Evolutionary conservation across 2,797 vertebrate species (phyloP).

Genomic region (Acanthurus lineatus): DNA sequence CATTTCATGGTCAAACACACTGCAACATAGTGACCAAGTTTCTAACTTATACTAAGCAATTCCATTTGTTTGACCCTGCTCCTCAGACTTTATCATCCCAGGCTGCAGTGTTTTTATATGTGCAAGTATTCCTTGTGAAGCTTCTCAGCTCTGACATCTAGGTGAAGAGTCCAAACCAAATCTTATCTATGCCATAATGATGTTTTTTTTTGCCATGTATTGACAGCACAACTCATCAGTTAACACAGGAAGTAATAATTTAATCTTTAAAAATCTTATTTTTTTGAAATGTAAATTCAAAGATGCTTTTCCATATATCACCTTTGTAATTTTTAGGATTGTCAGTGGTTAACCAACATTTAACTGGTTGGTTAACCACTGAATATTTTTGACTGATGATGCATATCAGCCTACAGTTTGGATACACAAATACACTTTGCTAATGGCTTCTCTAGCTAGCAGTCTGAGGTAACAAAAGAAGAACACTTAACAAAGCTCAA

Average conservation of each 20-base stretch:
- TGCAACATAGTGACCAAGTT: background rate
- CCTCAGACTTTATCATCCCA: background rate
- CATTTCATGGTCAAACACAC: background rate
- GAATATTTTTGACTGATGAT: too few relatives aligned
- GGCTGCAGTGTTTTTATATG: background rate
- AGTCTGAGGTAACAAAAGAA: too few relatives aligned
- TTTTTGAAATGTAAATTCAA: too few relatives aligned
- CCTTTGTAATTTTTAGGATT: too few relatives aligned
- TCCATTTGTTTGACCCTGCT: background rate
- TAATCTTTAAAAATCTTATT: conserved; percentile 17
- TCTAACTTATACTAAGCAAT: background rate
- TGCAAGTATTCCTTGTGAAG: too few relatives aligned
- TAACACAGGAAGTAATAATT: conserved; percentile 41
- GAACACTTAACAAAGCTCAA: too few relatives aligned
- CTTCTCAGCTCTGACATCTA: background rate
- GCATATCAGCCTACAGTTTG: too few relatives aligned
- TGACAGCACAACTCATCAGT: conserved; percentile 40
- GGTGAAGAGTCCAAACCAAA: conserved; percentile 7
- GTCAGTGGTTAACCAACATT: too few relatives aligned
- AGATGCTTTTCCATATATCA: too few relatives aligned
- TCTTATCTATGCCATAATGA: conserved; percentile 14
- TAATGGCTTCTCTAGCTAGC: too few relatives aligned
- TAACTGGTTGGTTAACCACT: too few relatives aligned
- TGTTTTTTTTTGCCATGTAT: conserved; percentile 2
- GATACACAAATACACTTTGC: too few relatives aligned